These are phyloP conservation scores for Drosophila nebulosa DNA, from an alignment of 1,140 invertebrate genomes.

Conservation along the genomic window DNA sequence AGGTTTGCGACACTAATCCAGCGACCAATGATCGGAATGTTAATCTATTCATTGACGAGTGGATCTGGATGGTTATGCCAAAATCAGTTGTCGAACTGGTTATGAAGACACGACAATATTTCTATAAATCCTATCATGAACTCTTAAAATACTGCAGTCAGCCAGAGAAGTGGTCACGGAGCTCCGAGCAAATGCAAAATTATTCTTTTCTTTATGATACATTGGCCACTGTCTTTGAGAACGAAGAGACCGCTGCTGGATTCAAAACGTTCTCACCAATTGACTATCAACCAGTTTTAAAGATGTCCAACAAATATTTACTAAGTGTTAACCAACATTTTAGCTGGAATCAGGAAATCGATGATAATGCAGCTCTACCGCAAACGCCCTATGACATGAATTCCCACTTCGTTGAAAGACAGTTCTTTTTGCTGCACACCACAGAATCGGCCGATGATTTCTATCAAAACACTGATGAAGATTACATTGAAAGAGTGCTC, in stretches of 20 bases:
- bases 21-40: constrained; percentile 4
- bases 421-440: constrained; percentile 59
- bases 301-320: constrained; percentile 36
- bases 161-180: constrained; percentile 32
- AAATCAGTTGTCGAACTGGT: constrained; percentile 86
- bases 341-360: constrained; percentile 21
- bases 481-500: constrained; percentile 36
- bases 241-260: constrained; percentile 40
- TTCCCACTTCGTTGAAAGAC: constrained; percentile 24
- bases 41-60: constrained; percentile 86
- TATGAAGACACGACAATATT: constrained; percentile 88
- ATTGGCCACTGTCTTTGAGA: constrained; percentile 37
- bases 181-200: not conserved
- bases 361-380: not conserved
- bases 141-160: constrained; percentile 48
- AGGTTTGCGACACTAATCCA: constrained; percentile 12
- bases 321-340: constrained; percentile 45
- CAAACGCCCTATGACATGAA: not conserved
- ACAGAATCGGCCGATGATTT: constrained; percentile 22
- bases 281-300: constrained; percentile 17
- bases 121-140: constrained; percentile 82
- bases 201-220: constrained; percentile 30
- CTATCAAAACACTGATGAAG: constrained; percentile 14
- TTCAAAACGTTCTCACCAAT: constrained; percentile 34
- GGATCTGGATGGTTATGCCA: constrained; percentile 89